A percentile compares a stretch with the other conserved stretches of the same genome.
Evolutionary conservation across 2,113 vertebrate species (phyloP).

Genomic region (Alaudala cheleensis): DNA sequence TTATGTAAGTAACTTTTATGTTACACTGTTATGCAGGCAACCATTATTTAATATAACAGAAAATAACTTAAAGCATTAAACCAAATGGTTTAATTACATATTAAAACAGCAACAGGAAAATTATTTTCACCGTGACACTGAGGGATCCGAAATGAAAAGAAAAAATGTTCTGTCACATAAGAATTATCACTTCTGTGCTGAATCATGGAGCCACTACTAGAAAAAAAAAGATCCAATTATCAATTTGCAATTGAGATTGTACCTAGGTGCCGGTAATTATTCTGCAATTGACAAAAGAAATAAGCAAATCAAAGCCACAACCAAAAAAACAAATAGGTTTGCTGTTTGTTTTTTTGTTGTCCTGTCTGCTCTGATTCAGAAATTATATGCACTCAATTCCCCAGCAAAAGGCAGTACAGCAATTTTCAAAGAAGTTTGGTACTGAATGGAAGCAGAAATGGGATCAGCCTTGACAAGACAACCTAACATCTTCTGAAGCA

Average conservation of each 20-base stretch:
- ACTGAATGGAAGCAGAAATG: background rate
- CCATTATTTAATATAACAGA: background rate
- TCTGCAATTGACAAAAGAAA: background rate
- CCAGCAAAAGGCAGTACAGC: background rate
- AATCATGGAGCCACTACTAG: background rate
- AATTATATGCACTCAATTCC: background rate
- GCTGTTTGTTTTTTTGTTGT: background rate
- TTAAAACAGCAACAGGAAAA: background rate
- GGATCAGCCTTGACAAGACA: background rate
- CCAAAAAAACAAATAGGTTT: background rate
- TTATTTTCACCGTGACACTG: background rate
- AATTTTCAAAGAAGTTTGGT: background rate
- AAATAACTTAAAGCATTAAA: background rate
- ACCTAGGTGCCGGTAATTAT: background rate
- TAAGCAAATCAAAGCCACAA: background rate
- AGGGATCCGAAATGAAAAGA: background rate
- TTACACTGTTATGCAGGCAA: background rate
- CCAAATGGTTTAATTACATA: background rate
- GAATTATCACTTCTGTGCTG: background rate
- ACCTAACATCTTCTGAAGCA: background rate
- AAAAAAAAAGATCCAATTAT: background rate
- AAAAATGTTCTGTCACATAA: background rate
- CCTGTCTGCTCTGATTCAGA: background rate
- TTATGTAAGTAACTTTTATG: background rate
- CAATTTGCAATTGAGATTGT: background rate